Conservation (phyloP, 2,888 invertebrate species). For the Trachelus iudaicus region DNA sequence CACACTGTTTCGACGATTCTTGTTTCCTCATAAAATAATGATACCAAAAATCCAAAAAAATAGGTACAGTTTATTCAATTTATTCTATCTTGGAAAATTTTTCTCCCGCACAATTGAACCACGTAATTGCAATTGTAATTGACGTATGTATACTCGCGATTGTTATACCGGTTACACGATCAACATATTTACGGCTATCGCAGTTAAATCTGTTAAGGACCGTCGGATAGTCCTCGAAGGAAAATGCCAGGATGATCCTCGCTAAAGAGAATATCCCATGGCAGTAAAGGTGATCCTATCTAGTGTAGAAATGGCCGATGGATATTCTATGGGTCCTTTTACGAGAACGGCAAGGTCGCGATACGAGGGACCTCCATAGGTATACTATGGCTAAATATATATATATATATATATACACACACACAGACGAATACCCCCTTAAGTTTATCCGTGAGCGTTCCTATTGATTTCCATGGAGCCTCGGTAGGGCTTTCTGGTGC, state of each 20-base stretch:
- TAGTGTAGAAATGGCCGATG: background rate
- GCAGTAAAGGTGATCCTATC: background rate
- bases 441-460: background rate
- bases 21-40: background rate
- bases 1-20: background rate
- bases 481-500: conserved; percentile 34
- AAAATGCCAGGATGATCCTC: background rate
- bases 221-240: background rate
- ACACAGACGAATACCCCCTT: background rate
- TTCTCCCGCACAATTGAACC: background rate
- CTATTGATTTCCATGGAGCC: conserved; percentile 31
- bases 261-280: background rate
- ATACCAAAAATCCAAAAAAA: background rate
- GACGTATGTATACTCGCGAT: background rate
- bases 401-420: background rate
- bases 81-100: background rate
- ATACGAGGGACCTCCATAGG: background rate
- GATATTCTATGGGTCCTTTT: background rate
- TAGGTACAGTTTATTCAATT: background rate
- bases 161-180: background rate
- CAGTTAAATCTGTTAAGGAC: background rate
- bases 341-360: background rate
- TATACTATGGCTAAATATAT: background rate
- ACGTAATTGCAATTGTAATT: background rate
- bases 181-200: background rate